Base-by-base conservation (phyloP, 2,113 vertebrate genomes). In the Nycticryphes semicollaris region DNA sequence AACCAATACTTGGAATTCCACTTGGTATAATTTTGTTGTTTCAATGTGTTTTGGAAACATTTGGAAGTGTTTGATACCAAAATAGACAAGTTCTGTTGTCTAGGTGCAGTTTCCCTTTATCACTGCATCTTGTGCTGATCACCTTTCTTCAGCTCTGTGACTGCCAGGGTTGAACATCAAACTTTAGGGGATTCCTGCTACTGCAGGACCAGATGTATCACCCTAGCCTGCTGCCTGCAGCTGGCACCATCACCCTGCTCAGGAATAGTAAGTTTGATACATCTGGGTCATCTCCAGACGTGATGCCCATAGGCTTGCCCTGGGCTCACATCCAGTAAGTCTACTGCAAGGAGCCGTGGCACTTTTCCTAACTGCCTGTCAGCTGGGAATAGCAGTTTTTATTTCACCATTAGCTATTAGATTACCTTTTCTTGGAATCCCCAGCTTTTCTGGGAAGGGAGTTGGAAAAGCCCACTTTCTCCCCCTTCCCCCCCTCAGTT, bases 41-140 rank as follows among this genome's bases (percentile, higher is more conserved):
- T 81, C 57, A 53, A 12, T 74, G 24, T 86, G 47, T 94, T 97
- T 85, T 97, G 93, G 81, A 95, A 96, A 88, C 68, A 88, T 1
- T 59, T 79, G 79, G 87, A 53, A 84, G 31, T 37, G 47, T 92
- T 91, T 94, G 86, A 59, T 93, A 74, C 48, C 85, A 78, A 77
- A 93, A 91, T 54, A 68, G 0, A 7, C 12, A 33, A 9, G 24
- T 72, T 81, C 64, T 89, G 25, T 74, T 57, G 7, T 72, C 51
- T 77, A 43, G 30, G 37, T 59, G 24, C 21, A 13, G 14, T 63
- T 84, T 28, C 17, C 47, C 45, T 20, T 7, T 80, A 88, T 66
- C 79, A 13, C 21, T 39, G 47, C 15, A 6, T 81, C 84, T 89
- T 86, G 51, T 62, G 53, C 73, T 62, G 57, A 20, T 75, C 6